phyloP scores from a whole-genome alignment of 2,113 vertebrate species.

The Urocitellus parryii region DNA sequence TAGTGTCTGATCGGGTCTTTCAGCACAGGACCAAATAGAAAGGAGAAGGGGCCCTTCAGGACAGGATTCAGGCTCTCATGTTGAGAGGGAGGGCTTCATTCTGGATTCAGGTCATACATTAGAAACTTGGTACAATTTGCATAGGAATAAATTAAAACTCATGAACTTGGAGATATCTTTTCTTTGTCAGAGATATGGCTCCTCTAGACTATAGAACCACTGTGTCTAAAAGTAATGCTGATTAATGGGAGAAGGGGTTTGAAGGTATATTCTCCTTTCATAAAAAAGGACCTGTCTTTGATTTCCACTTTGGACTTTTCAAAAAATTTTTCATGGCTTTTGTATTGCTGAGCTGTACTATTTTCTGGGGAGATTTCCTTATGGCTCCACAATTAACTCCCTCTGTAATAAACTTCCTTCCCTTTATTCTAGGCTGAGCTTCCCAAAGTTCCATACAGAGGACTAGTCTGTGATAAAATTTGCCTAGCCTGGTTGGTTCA shows the following conservation, averaged over 20 bases:
- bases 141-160: too few relatives aligned
- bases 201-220: too few relatives aligned
- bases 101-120: too few relatives aligned
- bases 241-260: too few relatives aligned
- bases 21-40: not conserved
- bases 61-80: not conserved
- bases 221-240: too few relatives aligned
- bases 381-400: not conserved
- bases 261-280: too few relatives aligned
- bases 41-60: not conserved
- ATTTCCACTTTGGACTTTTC: not conserved
- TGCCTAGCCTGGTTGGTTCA: not conserved
- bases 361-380: not conserved
- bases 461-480: not conserved
- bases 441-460: not conserved
- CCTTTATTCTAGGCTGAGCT: not conserved
- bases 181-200: too few relatives aligned
- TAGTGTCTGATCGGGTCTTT: not conserved
- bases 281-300: too few relatives aligned
- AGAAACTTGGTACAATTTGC: too few relatives aligned
- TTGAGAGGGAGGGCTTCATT: too few relatives aligned
- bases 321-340: not conserved
- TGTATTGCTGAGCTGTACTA: not conserved
- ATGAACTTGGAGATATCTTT: too few relatives aligned
- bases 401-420: not conserved